phyloP scores from a whole-genome alignment of 1,140 invertebrate species.

The Bombus huntii region DNA sequence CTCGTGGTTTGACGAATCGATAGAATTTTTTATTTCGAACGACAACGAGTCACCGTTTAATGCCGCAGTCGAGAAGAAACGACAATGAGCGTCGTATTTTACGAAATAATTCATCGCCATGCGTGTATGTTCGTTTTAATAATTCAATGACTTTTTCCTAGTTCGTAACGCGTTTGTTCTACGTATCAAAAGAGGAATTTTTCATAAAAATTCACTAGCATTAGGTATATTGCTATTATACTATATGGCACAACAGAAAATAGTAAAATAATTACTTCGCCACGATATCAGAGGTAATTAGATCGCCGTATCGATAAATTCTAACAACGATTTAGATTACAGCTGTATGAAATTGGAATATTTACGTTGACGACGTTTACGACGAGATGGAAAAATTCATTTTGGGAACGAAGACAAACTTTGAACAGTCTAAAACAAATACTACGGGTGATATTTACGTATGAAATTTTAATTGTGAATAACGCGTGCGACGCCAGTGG shows the following conservation, averaged over 20 bases:
- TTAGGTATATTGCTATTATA: no score
- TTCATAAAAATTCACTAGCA: no score
- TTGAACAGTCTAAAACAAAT: no score
- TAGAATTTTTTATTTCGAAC: neutral
- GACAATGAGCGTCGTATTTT: neutral
- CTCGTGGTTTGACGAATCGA: neutral
- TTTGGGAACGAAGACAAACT: no score
- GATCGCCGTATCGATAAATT: neutral
- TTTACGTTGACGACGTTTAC: no score
- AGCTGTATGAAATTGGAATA: no score
- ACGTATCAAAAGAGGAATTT: no score
- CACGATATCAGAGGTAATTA: neutral
- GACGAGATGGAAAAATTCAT: neutral
- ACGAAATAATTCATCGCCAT: neutral
- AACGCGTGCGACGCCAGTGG: neutral
- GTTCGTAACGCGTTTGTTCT: no score
- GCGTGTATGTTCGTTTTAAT: no score
- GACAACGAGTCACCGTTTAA: neutral
- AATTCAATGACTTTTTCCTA: no score
- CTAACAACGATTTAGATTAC: no score
- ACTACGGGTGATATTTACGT: no score
- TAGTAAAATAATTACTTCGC: neutral
- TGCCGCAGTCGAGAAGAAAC: neutral
- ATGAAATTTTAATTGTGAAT: neutral
- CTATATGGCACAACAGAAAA: neutral